phyloP scores from a whole-genome alignment of 2,888 invertebrate genomes.

The Psylliodes chrysocephalus region DNA sequence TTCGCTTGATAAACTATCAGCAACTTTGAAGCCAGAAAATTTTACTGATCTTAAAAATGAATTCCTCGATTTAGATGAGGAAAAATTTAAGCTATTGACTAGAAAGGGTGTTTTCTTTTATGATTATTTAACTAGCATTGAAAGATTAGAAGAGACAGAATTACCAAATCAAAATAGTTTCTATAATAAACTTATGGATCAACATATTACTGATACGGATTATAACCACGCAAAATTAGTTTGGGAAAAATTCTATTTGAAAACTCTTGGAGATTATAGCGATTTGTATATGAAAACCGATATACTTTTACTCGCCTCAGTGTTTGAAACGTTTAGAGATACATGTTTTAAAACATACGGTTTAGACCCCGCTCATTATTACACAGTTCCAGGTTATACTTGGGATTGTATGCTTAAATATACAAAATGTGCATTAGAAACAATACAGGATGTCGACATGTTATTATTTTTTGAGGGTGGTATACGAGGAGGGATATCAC shows the following conservation, averaged over 20 bases:
- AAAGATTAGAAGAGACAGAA: too few species aligned
- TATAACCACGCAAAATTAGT: background rate
- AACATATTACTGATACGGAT: background rate
- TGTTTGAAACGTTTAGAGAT: background rate
- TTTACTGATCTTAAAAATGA: too few species aligned
- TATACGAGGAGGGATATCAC: too few species aligned
- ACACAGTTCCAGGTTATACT: background rate
- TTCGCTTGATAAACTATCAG: too few species aligned
- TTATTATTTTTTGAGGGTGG: constrained; percentile 32
- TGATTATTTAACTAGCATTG: too few species aligned
- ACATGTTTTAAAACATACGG: background rate
- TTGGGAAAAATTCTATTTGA: background rate
- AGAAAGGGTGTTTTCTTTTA: too few species aligned
- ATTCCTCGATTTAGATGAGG: too few species aligned
- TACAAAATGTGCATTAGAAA: constrained; percentile 47
- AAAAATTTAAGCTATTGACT: too few species aligned
- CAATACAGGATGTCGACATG: constrained; percentile 46
- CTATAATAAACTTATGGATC: too few species aligned
- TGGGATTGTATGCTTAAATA: constrained; percentile 37
- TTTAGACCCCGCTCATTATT: background rate
- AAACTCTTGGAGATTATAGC: background rate
- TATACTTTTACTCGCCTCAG: background rate
- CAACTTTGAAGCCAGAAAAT: too few species aligned
- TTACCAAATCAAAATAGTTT: too few species aligned
- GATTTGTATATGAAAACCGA: background rate